phyloP scores from a whole-genome alignment of 1,140 invertebrate species.

The Ctenoplectra terminalis region DNA sequence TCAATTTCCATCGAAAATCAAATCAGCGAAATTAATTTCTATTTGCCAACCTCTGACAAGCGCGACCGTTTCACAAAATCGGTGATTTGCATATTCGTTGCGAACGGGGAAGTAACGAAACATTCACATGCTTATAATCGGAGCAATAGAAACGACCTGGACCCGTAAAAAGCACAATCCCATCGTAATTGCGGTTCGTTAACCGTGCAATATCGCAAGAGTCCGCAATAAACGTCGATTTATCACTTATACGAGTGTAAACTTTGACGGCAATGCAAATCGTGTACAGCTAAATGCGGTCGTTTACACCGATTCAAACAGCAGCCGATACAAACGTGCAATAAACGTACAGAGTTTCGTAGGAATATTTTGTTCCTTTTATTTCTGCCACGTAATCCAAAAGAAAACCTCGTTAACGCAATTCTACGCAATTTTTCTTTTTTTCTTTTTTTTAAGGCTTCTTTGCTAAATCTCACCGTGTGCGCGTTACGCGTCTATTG shows the following conservation, averaged over 20 bases:
- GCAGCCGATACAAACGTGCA: not conserved
- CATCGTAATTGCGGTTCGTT: constrained; percentile 38
- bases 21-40: not conserved
- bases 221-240: constrained; percentile 4
- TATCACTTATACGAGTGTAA: not conserved
- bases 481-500: not conserved
- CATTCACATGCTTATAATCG: constrained; percentile 14
- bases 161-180: constrained; percentile 16
- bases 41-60: not conserved
- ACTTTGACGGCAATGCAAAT: not conserved
- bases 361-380: no score
- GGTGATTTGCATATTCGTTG: not conserved
- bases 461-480: not conserved
- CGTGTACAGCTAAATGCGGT: not conserved
- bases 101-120: constrained; percentile 33
- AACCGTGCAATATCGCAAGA: constrained; percentile 6
- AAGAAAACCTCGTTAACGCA: not conserved
- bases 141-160: not conserved
- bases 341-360: no score
- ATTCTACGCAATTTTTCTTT: not conserved
- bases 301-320: not conserved
- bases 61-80: not conserved
- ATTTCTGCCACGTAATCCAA: not conserved
- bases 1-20: not conserved
- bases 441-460: no score